A percentile compares a stretch with the other conserved stretches of the same genome.
Evolutionary conservation across 2,113 vertebrate species (phyloP).

Genomic region (Anas platyrhynchos): DNA sequence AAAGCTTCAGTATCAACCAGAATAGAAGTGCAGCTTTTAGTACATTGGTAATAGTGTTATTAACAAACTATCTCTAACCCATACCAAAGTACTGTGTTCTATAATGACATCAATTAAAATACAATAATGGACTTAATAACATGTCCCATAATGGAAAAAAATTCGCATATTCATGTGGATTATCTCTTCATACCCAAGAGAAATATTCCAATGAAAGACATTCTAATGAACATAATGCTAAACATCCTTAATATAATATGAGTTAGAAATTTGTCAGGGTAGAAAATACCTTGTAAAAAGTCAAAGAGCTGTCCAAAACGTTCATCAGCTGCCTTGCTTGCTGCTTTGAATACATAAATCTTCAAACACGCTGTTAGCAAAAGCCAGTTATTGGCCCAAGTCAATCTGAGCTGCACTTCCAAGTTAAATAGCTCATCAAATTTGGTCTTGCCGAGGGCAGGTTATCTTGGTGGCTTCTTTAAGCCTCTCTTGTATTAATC

Average conservation of each 20-base stretch:
- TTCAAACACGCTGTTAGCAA: background rate
- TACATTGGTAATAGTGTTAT: slow-evolving; percentile 21
- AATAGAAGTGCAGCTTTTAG: slow-evolving; percentile 1
- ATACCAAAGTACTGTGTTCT: slow-evolving; percentile 25
- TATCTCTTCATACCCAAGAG: slow-evolving; percentile 29
- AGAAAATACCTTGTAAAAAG: slow-evolving; percentile 12
- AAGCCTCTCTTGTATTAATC: background rate
- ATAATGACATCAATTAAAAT: slow-evolving; percentile 55
- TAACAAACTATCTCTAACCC: slow-evolving; percentile 46
- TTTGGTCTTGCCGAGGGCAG: background rate
- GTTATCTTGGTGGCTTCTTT: background rate
- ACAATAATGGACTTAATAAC: slow-evolving; percentile 37
- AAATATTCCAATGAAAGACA: background rate
- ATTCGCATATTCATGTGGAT: slow-evolving; percentile 30
- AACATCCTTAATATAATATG: slow-evolving; percentile 27
- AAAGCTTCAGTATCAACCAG: slow-evolving; percentile 29
- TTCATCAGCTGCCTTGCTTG: slow-evolving; percentile 35
- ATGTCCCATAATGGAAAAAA: slow-evolving; percentile 28
- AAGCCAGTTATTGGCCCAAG: background rate
- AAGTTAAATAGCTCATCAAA: background rate
- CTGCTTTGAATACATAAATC: slow-evolving; percentile 10
- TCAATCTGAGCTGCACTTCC: background rate
- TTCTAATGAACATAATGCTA: slow-evolving; percentile 19
- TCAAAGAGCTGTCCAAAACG: slow-evolving; percentile 21
- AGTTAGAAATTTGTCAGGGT: background rate